Evolutionary conservation across 1,140 invertebrate genomes (phyloP).

Genomic region (Ylistrum balloti): DNA sequence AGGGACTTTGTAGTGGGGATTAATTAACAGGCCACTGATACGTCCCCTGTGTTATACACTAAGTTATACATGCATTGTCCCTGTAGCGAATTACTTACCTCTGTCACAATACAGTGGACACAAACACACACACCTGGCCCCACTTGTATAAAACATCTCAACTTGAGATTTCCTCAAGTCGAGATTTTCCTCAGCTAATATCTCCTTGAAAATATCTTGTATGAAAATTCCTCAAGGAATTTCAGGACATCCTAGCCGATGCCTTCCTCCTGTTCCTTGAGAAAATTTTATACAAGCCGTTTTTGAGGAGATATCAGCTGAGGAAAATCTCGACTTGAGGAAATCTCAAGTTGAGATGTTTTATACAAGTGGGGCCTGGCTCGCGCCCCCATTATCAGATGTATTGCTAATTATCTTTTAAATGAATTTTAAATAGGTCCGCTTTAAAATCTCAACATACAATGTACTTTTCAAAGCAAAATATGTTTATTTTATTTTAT

Average conservation of each 20-base stretch:
- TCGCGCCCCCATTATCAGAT: conserved; percentile 14
- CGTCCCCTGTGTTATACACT: neutral
- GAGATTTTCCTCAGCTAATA: too few relatives aligned
- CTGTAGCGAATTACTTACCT: neutral
- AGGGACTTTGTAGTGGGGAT: neutral
- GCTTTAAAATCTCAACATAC: conserved; percentile 39
- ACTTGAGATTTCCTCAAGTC: too few relatives aligned
- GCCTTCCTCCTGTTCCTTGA: too few relatives aligned
- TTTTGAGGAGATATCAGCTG: too few relatives aligned
- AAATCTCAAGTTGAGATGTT: too few relatives aligned
- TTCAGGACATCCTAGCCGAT: too few relatives aligned
- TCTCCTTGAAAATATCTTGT: too few relatives aligned
- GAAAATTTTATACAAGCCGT: too few relatives aligned
- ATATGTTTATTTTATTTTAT: conserved; percentile 37
- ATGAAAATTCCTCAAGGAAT: too few relatives aligned
- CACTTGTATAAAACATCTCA: too few relatives aligned
- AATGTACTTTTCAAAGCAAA: conserved; percentile 39
- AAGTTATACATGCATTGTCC: neutral
- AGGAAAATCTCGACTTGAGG: too few relatives aligned
- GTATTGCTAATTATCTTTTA: conserved; percentile 35
- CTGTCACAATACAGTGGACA: neutral
- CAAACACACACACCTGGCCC: conserved; percentile 16
- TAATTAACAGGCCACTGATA: neutral
- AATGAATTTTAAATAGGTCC: conserved; percentile 34
- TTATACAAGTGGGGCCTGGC: too few relatives aligned